Evolutionary conservation across 37 sponge, comb jelly and placozoan species (phyloP), one percentile per base, ranked within the genome.

Genomic region (Ianthella basta): DNA sequence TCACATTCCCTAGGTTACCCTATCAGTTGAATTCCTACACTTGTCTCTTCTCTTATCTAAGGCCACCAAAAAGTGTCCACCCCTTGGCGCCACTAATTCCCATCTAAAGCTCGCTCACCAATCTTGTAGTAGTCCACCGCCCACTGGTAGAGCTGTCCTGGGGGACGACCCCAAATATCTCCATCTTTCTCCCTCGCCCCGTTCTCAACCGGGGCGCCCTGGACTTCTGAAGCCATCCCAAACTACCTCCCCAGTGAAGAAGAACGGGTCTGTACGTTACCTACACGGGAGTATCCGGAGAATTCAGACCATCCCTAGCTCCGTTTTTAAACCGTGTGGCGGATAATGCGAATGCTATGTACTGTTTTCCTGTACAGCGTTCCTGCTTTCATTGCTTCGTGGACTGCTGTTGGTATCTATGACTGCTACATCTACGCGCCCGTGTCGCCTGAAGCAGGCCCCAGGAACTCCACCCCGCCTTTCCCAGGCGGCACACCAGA

Each of bases 401-500:
- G 78, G 78, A 24, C 40, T 24, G 25, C n/a, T 23, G 41, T 50
- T 25, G 37, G 38, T 50, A 24, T 75, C n/a, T 75, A 75, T 41
- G 78, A 75, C n/a, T 75, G 78, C 78, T 75, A 75, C 53, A 40
- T 75, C 4, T 75, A 75, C 53, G n/a, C 54, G 14, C 78, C 78
- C 15, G n/a, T 40, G 3, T 50, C 21, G n/a, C 25, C 78, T 13
- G 38, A 41, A 2, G 25, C 78, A 14, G 4, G 60, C n/a, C 50
- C 50, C 24, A 56, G 39, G 24, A 3, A 56, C 10, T 56, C 61
- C 21, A 15, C 40, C 25, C 82, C 83, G 8, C 89, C 89, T 15
- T 94, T 36, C 53, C 94, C 92, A 0, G 86, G 88, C 13, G 55
- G 34, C 32, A 54, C 33, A 20, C 35, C 38, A 15, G 89, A 92